Conservation (phyloP, 1,140 invertebrate species). For the Drosophila willistoni region DNA sequence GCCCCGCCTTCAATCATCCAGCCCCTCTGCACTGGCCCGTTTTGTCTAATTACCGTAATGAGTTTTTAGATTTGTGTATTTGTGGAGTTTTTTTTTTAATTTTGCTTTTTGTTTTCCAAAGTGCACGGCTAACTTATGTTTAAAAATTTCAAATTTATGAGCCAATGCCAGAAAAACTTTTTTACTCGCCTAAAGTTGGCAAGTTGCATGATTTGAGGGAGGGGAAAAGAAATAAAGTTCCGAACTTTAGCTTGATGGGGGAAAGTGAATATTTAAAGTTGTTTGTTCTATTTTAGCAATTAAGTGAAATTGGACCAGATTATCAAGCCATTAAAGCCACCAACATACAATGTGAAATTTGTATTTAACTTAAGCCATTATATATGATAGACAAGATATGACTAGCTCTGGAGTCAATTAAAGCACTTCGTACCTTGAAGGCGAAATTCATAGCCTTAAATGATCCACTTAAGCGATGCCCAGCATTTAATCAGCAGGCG, state of each 20-base stretch:
- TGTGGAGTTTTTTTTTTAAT: conserved; percentile 38
- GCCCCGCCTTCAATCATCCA: conserved; percentile 17
- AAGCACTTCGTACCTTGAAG: not conserved
- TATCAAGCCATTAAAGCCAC: conserved; percentile 6
- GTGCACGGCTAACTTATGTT: conserved; percentile 64
- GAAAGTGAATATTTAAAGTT: conserved; percentile 61
- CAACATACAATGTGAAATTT: not conserved
- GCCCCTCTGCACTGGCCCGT: not conserved
- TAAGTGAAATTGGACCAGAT: conserved; percentile 20
- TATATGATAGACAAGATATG: not conserved
- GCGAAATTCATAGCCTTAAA: not conserved
- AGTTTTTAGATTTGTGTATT: conserved; percentile 68
- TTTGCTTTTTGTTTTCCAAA: conserved; percentile 40
- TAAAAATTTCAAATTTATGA: conserved; percentile 74
- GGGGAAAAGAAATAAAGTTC: not conserved
- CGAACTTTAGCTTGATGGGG: conserved; percentile 45
- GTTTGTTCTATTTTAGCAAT: conserved; percentile 28
- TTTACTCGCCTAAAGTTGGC: conserved; percentile 43
- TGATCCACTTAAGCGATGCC: conserved; percentile 55
- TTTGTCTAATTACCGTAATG: conserved; percentile 72
- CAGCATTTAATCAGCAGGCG: conserved; percentile 14
- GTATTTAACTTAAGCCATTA: not conserved
- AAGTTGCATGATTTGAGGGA: conserved; percentile 8
- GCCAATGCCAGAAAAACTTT: conserved; percentile 55
- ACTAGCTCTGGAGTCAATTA: not conserved